Conservation (phyloP, 2,888 invertebrate genomes). For the Clistopyga incitator region DNA sequence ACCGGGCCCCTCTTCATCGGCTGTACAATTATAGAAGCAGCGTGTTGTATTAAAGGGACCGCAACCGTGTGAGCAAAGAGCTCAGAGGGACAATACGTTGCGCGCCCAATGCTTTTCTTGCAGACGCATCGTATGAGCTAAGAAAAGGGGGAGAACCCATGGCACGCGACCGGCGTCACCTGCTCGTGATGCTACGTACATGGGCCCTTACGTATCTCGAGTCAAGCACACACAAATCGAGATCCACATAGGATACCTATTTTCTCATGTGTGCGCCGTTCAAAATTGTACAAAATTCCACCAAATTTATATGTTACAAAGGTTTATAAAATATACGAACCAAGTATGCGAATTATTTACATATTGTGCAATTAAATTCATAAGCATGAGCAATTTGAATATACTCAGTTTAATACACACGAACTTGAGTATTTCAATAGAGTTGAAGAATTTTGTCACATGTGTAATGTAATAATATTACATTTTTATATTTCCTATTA, state of each 20-base stretch:
- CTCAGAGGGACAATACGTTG: slow-evolving; percentile 74
- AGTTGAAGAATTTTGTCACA: too few relatives aligned
- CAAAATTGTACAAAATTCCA: not conserved
- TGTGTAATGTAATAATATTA: too few relatives aligned
- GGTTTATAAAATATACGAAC: too few relatives aligned
- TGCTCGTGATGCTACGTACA: slow-evolving; percentile 76
- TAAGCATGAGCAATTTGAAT: too few relatives aligned
- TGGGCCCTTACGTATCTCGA: slow-evolving; percentile 66
- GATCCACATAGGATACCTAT: too few relatives aligned
- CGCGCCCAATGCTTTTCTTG: slow-evolving; percentile 82
- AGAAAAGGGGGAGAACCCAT: slow-evolving; percentile 73
- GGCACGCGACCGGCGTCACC: slow-evolving; percentile 84
- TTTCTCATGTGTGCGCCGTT: not conserved
- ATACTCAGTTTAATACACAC: too few relatives aligned
- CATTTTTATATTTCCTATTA: too few relatives aligned
- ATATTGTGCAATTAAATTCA: too few relatives aligned
- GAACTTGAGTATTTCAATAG: too few relatives aligned
- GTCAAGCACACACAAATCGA: not conserved
- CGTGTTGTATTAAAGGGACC: slow-evolving; percentile 77
- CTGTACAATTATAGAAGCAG: slow-evolving; percentile 32
- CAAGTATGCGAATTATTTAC: too few relatives aligned
- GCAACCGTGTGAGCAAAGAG: slow-evolving; percentile 75
- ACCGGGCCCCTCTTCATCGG: slow-evolving; percentile 35
- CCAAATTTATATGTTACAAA: too few relatives aligned
- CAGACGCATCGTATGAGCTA: slow-evolving; percentile 63